A percentile compares a stretch with the other conserved stretches of the same genome.
Conservation (phyloP, 35 echinoderm and acorn worm species). For the Chiridota heheva region DNA sequence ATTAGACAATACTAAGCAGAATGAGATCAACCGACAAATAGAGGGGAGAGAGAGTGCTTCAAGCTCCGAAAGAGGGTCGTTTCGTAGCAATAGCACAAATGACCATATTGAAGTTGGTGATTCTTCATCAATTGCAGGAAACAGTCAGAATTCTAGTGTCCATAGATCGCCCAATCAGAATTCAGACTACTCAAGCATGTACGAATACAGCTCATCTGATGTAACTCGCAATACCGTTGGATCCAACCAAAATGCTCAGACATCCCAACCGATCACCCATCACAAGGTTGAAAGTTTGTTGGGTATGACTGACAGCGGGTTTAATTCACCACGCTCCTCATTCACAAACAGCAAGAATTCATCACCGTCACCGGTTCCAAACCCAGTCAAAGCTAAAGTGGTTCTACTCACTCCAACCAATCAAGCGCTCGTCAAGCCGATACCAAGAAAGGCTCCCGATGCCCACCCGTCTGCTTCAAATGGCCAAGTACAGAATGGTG, state of each 20-base stretch:
- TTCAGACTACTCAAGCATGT: too few species aligned
- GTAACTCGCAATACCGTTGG: too few species aligned
- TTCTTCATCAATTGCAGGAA: conserved; percentile 31
- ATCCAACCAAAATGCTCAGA: too few species aligned
- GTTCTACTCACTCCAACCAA: not conserved
- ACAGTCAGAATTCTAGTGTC: not conserved
- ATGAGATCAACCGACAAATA: conserved; percentile 42
- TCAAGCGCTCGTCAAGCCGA: conserved; percentile 40
- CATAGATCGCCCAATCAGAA: too few species aligned
- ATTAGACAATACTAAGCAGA: conserved; percentile 2
- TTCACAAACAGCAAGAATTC: conserved; percentile 54
- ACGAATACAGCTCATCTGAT: too few species aligned
- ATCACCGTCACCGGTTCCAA: not conserved
- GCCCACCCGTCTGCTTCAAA: conserved; percentile 23
- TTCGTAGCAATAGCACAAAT: conserved; percentile 33
- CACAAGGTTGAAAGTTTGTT: conserved; percentile 85
- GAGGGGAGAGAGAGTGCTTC: not conserved
- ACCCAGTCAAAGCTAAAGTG: not conserved
- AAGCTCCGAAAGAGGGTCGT: conserved; percentile 42
- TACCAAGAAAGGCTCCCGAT: conserved; percentile 39
- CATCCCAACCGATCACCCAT: too few species aligned
- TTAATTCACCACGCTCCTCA: conserved; percentile 93
- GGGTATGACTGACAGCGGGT: conserved; percentile 90
- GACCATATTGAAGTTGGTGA: conserved; percentile 55
- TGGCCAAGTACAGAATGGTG: conserved; percentile 9